Base-by-base conservation (phyloP, 2,797 vertebrate species). In the Sebastes steindachneri region DNA sequence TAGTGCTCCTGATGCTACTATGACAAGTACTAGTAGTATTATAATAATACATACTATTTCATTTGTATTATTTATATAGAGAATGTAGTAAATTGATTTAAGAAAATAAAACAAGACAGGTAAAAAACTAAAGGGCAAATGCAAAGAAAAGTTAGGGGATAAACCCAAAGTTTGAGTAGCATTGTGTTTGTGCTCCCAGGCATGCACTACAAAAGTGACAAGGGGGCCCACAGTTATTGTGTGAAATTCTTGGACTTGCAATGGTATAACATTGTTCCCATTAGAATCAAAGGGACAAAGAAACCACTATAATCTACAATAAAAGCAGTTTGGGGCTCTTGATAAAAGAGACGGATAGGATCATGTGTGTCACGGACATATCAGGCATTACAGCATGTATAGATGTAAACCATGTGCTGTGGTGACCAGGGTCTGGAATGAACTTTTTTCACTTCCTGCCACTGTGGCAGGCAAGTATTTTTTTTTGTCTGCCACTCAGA, bases 251-350 rank as follows among this genome's bases (percentile, higher is more conserved):
- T 68, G 54, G 31, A 67, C 17, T 60, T 57, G 19, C 5, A 23
- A 58, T 73, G 66, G 37, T 23, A 8, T 48, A 63, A 80, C 31
- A 68, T 31, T 64, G 71, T 72, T 72, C 63, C 55, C 31, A 55
- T 33, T 45, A 29, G 19, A 75, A 79, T 82, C 23, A 55, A 53
- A 53, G 45, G 25, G 29, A 87, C 85, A 84, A 76, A 79, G 59
- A 79, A 41, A 67, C n/a, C 33, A 33, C 17, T 81, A 64, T 79
- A 26, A 69, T 75, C 59, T 55, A 33, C 17, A 59, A 3, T 60
- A 33, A 21, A 58, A 48, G 8, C 5, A 59, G 28, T 55, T 51
- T 9, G 54, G 23, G 15, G 45, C 29, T 37, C n/a, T 37, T 71
- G 10, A 33, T 72, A 17, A 73, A 54, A 73, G 41, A 12, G 45